A percentile compares a stretch with the other conserved stretches of the same genome.
phyloP scores from a whole-genome alignment of 2,888 invertebrate genomes.

The Miltochrista miniata region DNA sequence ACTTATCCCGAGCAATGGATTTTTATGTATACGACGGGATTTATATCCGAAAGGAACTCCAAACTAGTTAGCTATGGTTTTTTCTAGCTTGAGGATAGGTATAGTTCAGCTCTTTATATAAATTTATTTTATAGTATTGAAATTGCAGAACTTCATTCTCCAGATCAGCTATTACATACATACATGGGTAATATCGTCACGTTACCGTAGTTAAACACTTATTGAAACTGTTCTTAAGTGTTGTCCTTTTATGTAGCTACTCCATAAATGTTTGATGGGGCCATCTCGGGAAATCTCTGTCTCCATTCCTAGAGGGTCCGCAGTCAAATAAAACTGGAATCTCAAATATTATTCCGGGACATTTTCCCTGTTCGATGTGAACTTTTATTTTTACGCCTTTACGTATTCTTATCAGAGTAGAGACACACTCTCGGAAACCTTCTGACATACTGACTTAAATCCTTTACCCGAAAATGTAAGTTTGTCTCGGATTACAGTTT shows the following conservation, averaged over 20 bases:
- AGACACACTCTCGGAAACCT: slow-evolving; percentile 76
- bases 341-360: slow-evolving; percentile 82
- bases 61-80: too few relatives aligned
- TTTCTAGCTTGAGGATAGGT: too few relatives aligned
- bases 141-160: too few relatives aligned
- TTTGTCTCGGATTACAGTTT: slow-evolving; percentile 61
- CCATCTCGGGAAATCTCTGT: slow-evolving; percentile 83
- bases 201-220: slow-evolving; percentile 70
- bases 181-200: slow-evolving; percentile 41
- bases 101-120: slow-evolving; percentile 3
- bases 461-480: slow-evolving; percentile 64
- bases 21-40: too few relatives aligned
- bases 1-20: too few relatives aligned
- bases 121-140: neutral
- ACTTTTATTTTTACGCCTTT: slow-evolving; percentile 83
- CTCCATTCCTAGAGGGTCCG: slow-evolving; percentile 81
- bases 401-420: slow-evolving; percentile 80
- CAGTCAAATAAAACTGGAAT: slow-evolving; percentile 82
- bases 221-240: slow-evolving; percentile 82
- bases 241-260: slow-evolving; percentile 82
- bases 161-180: too few relatives aligned
- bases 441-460: slow-evolving; percentile 78
- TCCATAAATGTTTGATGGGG: slow-evolving; percentile 83
- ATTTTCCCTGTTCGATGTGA: slow-evolving; percentile 81
- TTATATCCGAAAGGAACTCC: too few relatives aligned